These are phyloP conservation scores for Fragum fragum DNA, from an alignment of 2,888 invertebrate genomes.

Conservation along the genomic window DNA sequence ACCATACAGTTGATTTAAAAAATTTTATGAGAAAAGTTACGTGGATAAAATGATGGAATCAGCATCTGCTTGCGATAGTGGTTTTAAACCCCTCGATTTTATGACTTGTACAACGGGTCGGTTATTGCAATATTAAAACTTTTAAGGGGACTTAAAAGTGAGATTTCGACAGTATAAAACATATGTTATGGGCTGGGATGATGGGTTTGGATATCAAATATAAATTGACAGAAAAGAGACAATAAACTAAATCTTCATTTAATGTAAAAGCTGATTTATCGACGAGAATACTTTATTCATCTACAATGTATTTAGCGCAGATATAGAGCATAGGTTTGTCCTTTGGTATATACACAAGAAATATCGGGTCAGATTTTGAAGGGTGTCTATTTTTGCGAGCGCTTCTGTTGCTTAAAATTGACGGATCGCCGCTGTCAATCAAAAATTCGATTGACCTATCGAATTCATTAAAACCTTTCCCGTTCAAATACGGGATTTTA, in stretches of 20 bases:
- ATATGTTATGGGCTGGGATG: background rate
- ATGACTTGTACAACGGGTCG: conserved; percentile 12
- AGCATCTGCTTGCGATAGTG: background rate
- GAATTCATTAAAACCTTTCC: no score
- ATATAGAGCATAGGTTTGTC: no score
- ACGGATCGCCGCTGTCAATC: no score
- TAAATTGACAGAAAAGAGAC: conserved; percentile 6
- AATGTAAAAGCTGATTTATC: conserved; percentile 1
- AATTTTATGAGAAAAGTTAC: background rate
- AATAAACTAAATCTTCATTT: conserved; percentile 1
- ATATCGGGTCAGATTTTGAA: no score
- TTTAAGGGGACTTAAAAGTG: conserved; percentile 11
- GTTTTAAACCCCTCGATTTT: conserved; percentile 7
- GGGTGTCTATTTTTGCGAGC: no score
- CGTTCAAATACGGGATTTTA: no score
- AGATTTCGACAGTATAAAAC: conserved; percentile 12
- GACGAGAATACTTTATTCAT: background rate
- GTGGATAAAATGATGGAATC: background rate
- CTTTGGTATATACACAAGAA: no score
- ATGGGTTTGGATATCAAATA: conserved; percentile 1
- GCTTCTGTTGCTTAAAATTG: no score
- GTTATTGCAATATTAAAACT: conserved; percentile 5
- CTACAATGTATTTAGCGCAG: no score
- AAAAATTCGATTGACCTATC: no score
- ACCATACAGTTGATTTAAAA: background rate